Conservation (phyloP, 2,888 invertebrate genomes). For the Drosophila subsilvestris region DNA sequence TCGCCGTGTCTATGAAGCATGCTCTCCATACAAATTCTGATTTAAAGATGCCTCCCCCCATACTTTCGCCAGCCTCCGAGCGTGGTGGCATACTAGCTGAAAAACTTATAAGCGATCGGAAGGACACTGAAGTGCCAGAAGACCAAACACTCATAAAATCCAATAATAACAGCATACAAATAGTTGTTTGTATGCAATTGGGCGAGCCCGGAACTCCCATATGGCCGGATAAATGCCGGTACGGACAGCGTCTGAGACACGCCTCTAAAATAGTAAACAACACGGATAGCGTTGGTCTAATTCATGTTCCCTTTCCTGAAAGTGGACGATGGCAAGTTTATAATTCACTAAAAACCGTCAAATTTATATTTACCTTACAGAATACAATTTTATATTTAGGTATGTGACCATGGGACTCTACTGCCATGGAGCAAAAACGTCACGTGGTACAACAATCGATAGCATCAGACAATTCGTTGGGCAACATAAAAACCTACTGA, state of each 20-base stretch:
- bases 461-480: slow-evolving; percentile 83
- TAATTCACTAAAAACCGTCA: not conserved
- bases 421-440: slow-evolving; percentile 86
- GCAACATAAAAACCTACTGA: slow-evolving; percentile 72
- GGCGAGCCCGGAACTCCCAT: slow-evolving; percentile 87
- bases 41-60: slow-evolving; percentile 57
- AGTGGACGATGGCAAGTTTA: slow-evolving; percentile 89
- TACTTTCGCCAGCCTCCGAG: slow-evolving; percentile 62
- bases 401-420: slow-evolving; percentile 89
- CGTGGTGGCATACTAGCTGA: slow-evolving; percentile 80
- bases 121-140: slow-evolving; percentile 44
- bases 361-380: not conserved
- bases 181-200: slow-evolving; percentile 87
- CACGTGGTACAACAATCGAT: slow-evolving; percentile 81
- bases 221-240: slow-evolving; percentile 87
- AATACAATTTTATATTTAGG: slow-evolving; percentile 30
- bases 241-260: slow-evolving; percentile 85
- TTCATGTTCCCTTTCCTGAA: slow-evolving; percentile 92
- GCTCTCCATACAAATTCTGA: slow-evolving; percentile 78
- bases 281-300: slow-evolving; percentile 87
- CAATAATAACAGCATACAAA: slow-evolving; percentile 83
- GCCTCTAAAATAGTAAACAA: slow-evolving; percentile 88
- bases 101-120: slow-evolving; percentile 72
- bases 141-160: slow-evolving; percentile 4
- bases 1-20: slow-evolving; percentile 89